Evolutionary conservation across 2,113 vertebrate genomes (phyloP), one percentile per base, ranked within the genome.

Genomic region (Heterocephalus glaber): DNA sequence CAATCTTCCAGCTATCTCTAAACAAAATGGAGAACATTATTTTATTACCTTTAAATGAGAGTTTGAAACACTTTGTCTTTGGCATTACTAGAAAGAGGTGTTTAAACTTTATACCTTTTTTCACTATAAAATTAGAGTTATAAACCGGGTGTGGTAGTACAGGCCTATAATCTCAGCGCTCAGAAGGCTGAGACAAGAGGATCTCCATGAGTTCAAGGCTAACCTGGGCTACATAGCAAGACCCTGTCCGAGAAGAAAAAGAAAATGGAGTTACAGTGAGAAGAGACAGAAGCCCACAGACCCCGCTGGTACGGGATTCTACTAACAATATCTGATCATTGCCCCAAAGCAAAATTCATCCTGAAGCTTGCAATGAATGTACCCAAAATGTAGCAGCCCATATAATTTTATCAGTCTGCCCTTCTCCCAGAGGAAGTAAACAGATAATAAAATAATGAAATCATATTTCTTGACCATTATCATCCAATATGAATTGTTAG

Each of bases 401-500:
- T 74, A 86, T 90, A 95, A 92, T 90, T 88, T 49, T 79, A 93
- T 86, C 70, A 85, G 56, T 81, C 47, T 90, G 28, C 77, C 52
- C 77, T 95, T 52, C 70, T 38, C 70, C 38, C 20, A 82, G 60
- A 79, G 90, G 54, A 93, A 95, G 87, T 74, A 79, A 93, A 87
- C 60, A 87, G 28, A 93, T 89, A 90, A 82, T 83, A 90, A 90
- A 97, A 95, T n/a, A 89, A 96, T 92, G 72, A 95, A 92, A 89
- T 90, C 56, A 28, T 92, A 93, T 97, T 97, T 97, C 61, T 96
- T 94, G 56, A 91, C 79, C 68, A 94, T 76, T 82, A 20, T 63
- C 44, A 86, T 56, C 92, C 76, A 72, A 58, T 66, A 76, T 49
- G 85, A 83, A 74, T 86, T 63, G 52, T 76, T 74, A 58, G 65